Conservation (phyloP, 2,888 invertebrate species). For the Sarcophaga variegata region DNA sequence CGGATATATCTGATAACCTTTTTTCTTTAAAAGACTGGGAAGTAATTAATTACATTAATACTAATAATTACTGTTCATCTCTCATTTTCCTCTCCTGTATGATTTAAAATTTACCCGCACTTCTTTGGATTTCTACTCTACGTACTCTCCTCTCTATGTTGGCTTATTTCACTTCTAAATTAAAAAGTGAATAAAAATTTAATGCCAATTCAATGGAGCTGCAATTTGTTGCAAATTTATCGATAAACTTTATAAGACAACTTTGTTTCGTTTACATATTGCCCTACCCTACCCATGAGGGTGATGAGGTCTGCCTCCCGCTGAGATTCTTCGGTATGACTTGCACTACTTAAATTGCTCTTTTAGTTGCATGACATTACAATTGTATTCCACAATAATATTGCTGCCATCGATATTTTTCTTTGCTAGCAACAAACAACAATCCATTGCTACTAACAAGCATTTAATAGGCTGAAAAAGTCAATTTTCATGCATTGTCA, state of each 20-base stretch:
- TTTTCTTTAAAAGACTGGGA: too few species aligned
- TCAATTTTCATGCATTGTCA: slow-evolving; percentile 66
- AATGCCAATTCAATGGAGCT: too few species aligned
- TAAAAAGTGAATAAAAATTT: too few species aligned
- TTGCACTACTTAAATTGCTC: slow-evolving; percentile 16
- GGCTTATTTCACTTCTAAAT: rapidly evolving
- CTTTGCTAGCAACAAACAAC: slow-evolving; percentile 21
- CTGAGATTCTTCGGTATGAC: slow-evolving; percentile 9
- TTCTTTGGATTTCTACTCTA: too few species aligned
- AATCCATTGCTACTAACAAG: slow-evolving; percentile 42
- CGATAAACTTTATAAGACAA: not conserved
- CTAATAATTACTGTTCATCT: too few species aligned
- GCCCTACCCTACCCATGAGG: not conserved
- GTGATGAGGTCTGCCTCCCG: slow-evolving; percentile 9
- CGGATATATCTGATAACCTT: too few species aligned
- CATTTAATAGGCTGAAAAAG: slow-evolving; percentile 66
- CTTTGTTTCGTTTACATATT: not conserved
- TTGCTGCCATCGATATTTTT: slow-evolving; percentile 13
- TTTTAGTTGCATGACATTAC: slow-evolving; percentile 59
- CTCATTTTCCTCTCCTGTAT: too few species aligned
- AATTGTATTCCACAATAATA: slow-evolving; percentile 33
- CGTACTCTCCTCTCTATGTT: too few species aligned
- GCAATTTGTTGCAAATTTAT: not conserved
- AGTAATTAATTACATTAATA: too few species aligned
- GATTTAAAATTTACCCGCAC: too few species aligned